Evolutionary conservation across 2,113 vertebrate genomes (phyloP).

Genomic region (Macroglossus sobrinus): DNA sequence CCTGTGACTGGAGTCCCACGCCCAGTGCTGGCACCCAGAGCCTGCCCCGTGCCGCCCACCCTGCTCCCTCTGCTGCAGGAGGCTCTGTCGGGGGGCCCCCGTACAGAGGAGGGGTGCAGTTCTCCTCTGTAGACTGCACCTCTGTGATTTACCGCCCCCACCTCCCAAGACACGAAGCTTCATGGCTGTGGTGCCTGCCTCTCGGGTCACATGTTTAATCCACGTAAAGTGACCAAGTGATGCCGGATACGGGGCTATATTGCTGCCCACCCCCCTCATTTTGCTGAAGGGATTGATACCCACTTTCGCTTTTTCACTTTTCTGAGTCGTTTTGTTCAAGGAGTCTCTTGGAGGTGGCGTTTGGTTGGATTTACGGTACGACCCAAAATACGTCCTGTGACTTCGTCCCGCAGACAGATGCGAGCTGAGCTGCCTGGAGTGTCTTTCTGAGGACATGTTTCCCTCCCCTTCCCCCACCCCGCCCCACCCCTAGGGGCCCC

Average conservation of each 20-base stretch:
- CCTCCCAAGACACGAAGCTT: rapidly evolving
- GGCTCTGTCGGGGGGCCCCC: not conserved
- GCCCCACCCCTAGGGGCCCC: not conserved
- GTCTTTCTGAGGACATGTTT: not conserved
- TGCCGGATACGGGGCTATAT: rapidly evolving
- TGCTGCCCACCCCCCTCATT: not conserved
- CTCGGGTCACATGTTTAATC: too few species aligned
- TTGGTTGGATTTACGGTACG: not conserved
- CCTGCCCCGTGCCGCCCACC: rapidly evolving
- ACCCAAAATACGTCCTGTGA: not conserved
- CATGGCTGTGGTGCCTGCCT: rapidly evolving
- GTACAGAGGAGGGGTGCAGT: too few species aligned
- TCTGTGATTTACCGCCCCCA: too few species aligned
- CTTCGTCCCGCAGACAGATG: not conserved
- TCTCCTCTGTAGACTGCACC: too few species aligned
- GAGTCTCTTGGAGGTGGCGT: not conserved
- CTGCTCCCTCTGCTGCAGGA: rapidly evolving
- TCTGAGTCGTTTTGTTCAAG: not conserved
- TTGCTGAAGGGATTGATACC: not conserved
- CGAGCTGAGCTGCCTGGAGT: not conserved
- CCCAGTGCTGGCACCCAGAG: rapidly evolving
- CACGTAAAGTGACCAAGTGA: too few species aligned
- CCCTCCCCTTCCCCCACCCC: rapidly evolving
- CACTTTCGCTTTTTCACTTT: not conserved
- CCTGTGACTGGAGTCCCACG: not conserved